phyloP scores from a whole-genome alignment of 92 coral and sea anemone species.

The Parazoanthus darwini region DNA sequence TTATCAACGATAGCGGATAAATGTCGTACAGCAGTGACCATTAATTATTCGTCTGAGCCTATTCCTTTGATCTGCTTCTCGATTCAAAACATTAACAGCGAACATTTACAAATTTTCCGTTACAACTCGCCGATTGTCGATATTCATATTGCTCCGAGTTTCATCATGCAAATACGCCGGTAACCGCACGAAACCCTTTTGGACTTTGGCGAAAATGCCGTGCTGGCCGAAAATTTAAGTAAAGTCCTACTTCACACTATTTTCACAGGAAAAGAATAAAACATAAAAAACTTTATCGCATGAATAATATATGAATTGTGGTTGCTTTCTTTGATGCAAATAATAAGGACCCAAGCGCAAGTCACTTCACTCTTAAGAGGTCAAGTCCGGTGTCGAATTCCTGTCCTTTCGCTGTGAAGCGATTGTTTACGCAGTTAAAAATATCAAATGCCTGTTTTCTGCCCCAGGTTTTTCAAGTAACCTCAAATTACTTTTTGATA shows the following conservation, averaged over 20 bases:
- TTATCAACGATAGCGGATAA: background rate
- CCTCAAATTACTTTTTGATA: no score
- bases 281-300: background rate
- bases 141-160: no score
- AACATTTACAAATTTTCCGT: background rate
- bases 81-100: background rate
- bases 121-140: background rate
- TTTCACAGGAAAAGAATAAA: background rate
- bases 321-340: conserved; percentile 16
- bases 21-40: background rate
- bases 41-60: background rate
- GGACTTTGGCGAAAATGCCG: background rate
- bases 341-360: background rate
- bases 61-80: background rate
- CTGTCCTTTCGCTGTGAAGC: background rate
- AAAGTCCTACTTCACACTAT: background rate
- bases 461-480: background rate
- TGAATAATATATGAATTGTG: conserved; percentile 10
- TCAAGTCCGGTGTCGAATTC: background rate
- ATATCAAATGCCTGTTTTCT: background rate
- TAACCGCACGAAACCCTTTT: background rate
- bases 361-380: background rate
- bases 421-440: background rate
- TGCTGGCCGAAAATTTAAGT: background rate
- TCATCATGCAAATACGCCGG: background rate